Conservation (phyloP, 1,140 invertebrate species). For the Stegodyphus mimosarum region DNA sequence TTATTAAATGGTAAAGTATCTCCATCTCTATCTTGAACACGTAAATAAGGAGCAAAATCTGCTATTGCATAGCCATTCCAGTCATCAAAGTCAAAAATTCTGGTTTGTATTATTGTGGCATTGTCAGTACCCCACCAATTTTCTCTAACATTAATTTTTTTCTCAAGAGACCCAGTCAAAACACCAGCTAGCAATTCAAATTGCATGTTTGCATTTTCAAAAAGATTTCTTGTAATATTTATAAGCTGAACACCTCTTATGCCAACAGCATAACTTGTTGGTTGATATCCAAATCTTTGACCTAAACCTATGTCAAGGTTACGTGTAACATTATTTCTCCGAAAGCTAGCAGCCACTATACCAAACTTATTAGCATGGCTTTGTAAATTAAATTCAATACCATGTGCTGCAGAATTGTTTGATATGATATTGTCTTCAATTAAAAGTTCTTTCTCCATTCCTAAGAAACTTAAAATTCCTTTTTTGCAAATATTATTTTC, state of each 20-base stretch:
- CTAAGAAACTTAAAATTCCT: conserved; percentile 85
- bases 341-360: conserved; percentile 62
- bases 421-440: conserved; percentile 80
- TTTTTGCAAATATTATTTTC: conserved; percentile 84
- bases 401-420: conserved; percentile 84
- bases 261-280: conserved; percentile 86
- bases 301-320: conserved; percentile 62
- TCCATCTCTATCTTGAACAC: conserved; percentile 65
- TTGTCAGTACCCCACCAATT: conserved; percentile 96
- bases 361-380: conserved; percentile 93
- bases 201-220: conserved; percentile 84
- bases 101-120: conserved; percentile 78
- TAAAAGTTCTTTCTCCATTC: conserved; percentile 96
- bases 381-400: conserved; percentile 88
- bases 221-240: conserved; percentile 88
- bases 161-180: conserved; percentile 86
- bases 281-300: conserved; percentile 67
- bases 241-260: conserved; percentile 96
- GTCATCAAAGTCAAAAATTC: conserved; percentile 99
- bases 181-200: conserved; percentile 95
- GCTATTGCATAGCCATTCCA: conserved; percentile 98
- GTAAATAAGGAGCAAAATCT: conserved; percentile 87
- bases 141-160: conserved; percentile 85
- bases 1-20: conserved; percentile 45
- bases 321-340: conserved; percentile 61